These are phyloP conservation scores for Phaedon cochleariae DNA, from an alignment of 2,888 invertebrate species.

Conservation along the genomic window DNA sequence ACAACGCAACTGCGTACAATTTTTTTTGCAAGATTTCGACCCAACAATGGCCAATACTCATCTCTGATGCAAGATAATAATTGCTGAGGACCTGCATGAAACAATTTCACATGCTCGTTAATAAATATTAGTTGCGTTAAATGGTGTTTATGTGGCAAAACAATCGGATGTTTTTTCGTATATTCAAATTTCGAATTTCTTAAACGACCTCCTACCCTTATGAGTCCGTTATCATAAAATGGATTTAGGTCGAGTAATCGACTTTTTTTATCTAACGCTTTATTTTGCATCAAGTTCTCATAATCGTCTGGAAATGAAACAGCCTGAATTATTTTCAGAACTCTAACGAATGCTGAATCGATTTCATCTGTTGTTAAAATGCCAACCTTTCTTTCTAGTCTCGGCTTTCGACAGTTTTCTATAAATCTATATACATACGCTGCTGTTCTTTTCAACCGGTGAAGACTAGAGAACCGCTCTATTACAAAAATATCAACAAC, in stretches of 20 bases:
- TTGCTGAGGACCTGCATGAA: constrained; percentile 37
- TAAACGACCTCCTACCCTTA: constrained; percentile 34
- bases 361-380: constrained; percentile 6
- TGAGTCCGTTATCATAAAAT: constrained; percentile 30
- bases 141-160: constrained; percentile 33
- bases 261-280: constrained; percentile 13
- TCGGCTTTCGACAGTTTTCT: background rate
- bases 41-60: constrained; percentile 41
- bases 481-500: background rate
- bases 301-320: constrained; percentile 17
- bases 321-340: constrained; percentile 19
- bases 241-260: constrained; percentile 33
- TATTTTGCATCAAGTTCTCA: constrained; percentile 1
- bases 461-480: background rate
- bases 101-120: constrained; percentile 30
- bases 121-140: constrained; percentile 34
- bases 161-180: constrained; percentile 38
- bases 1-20: constrained; percentile 33
- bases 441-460: background rate
- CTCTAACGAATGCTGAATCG: constrained; percentile 4
- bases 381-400: background rate
- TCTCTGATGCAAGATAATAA: constrained; percentile 35
- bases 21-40: constrained; percentile 31
- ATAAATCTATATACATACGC: background rate
- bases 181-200: constrained; percentile 32